phyloP scores from a whole-genome alignment of 2,797 vertebrate species.

The Mormyrus hasselquistii region DNA sequence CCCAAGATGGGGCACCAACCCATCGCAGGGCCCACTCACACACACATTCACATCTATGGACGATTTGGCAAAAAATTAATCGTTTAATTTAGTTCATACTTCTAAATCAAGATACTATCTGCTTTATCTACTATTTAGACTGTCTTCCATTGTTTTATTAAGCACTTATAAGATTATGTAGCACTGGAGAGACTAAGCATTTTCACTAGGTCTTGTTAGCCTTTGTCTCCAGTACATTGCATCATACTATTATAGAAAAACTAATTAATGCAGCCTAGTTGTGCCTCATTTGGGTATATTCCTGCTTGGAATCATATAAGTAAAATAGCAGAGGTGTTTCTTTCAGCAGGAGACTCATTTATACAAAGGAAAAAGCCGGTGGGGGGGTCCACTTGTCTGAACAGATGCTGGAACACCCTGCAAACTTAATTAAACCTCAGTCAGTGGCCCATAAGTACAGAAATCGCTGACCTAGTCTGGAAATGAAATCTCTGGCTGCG shows the following conservation, averaged over 20 bases:
- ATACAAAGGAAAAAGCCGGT: not conserved
- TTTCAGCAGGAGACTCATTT: not conserved
- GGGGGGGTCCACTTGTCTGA: not conserved
- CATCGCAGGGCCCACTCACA: not conserved
- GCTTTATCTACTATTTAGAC: not conserved
- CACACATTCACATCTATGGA: not conserved
- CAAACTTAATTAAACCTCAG: not conserved
- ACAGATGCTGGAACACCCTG: not conserved
- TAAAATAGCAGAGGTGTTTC: not conserved
- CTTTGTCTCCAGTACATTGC: not conserved
- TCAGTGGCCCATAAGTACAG: not conserved
- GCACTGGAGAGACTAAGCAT: not conserved
- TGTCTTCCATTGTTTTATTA: not conserved
- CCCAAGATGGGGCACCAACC: not conserved
- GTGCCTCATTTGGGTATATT: not conserved
- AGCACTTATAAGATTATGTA: not conserved
- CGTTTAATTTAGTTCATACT: not conserved
- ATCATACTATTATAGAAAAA: not conserved
- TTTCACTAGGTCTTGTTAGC: not conserved
- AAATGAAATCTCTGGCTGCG: not conserved
- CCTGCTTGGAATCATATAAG: not conserved
- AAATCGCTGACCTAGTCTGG: not conserved
- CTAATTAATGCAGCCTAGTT: not conserved
- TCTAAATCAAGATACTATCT: not conserved
- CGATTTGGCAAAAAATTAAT: not conserved